Base-by-base conservation (phyloP, 2,113 vertebrate species). In the Macaca fascicularis region DNA sequence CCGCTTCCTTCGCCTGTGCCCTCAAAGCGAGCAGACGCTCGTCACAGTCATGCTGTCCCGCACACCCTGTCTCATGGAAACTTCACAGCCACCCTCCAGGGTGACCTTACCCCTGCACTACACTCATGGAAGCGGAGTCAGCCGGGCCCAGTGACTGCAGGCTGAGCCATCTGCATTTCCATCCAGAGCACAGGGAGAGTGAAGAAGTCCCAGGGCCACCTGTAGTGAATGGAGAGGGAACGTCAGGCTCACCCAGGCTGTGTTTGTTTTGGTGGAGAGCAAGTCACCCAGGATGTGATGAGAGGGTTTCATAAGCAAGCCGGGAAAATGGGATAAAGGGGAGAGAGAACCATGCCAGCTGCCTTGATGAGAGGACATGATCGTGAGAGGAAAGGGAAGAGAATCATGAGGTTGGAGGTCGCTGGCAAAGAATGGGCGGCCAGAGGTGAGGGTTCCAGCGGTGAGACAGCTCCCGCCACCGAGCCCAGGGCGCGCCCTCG, bases 391-490 rank as follows among this genome's bases (percentile, higher is more conserved):
- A 8, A 0, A 19, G 35, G 50, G 45, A 45, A n/a, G n/a, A 32
- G 50, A 25, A 3, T 30, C 1, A 0, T 3, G 0, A 19, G n/a
- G 14, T 17, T 3, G 6, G 3, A n/a, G 45, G 14, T 1, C 2
- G 4, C 2, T 13, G 16, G 7, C 30, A 23, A 8, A 45, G 72
- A 25, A 4, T 1, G 32, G 59, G 35, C 20, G 27, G 17, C 14
- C 5, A 7, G n/a, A 12, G 16, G 13, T 2, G 19, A 17, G 8
- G 14, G 22, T 20, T 3, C 67, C 52, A 11, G 4, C 6, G 16
- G 3, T 2, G 50, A 10, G 23, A 48, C 27, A 9, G 6, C 7
- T 14, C 19, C 59, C 23, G 6, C 10, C 48, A 12, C 48, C 67
- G 69, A 55, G 5, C 13, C 27, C 70, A 27, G 3, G 17, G 4